Base-by-base conservation (phyloP, 2,113 vertebrate species). In the Pedetes capensis region DNA sequence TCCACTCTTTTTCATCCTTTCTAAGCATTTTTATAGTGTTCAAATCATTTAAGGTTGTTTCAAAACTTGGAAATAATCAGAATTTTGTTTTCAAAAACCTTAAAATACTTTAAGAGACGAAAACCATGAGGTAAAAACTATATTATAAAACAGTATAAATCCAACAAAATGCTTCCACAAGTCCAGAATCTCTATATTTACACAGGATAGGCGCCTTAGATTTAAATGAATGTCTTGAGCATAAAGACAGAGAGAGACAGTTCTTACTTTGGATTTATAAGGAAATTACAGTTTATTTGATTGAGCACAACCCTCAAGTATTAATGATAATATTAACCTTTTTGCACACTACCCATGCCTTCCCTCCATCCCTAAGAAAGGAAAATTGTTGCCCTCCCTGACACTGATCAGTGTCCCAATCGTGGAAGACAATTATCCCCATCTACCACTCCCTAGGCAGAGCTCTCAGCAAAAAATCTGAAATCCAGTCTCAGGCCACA, bases 271-370 rank as follows among this genome's bases (percentile, higher is more conserved):
- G 22, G 61, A 74, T 42, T 64, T 94, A 71, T 39, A 92, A 79
- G 72, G 47, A 95, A 88, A 90, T 66, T 53, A 89, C 7, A 85
- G 20, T 23, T 27, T 93, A 34, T 71, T 71, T 96, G 57, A 74
- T 23, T 55, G 27, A 95, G 83, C 14, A 74, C 3, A 79, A 44
- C 44, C 16, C 49, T 96, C 23, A 78, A 63, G 6, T 79, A 37
- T 51, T 68, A 92, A 61, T 55, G 79, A 75, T 57, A 53, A 42
- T 87, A 51, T 66, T 82, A 92, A 42, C 32, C 5, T 91, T 93
- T 81, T 66, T 22, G 5, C 34, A 57, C 34, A 27, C 53, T 63
- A 34, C 25, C 51, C 63, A 66, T 10, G 76, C 69, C 55, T 25
- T 83, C 44, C 8, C 23, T 42, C 57, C 1, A 39, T 47, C 39